A percentile compares a stretch with the other conserved stretches of the same genome.
Evolutionary conservation across 1,140 invertebrate genomes (phyloP).

Genomic region (Propsilocerus akamusi): DNA sequence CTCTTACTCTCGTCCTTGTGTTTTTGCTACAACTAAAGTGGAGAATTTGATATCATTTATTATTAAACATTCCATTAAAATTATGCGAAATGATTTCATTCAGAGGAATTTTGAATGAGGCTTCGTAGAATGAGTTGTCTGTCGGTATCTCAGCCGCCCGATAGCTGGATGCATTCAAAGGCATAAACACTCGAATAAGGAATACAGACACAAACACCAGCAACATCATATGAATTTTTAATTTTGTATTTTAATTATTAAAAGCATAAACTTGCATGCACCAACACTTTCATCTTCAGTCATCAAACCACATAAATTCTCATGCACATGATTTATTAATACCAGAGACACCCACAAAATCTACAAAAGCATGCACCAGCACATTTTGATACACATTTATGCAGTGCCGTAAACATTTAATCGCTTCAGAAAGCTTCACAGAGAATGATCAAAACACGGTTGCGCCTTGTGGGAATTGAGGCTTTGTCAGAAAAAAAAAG

Average conservation of each 20-base stretch:
- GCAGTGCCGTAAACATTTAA: background rate
- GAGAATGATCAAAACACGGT: too few relatives aligned
- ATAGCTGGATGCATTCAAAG: too few relatives aligned
- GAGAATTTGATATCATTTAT: background rate
- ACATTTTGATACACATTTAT: background rate
- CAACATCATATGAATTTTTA: constrained; percentile 3
- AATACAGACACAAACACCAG: too few relatives aligned
- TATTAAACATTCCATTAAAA: constrained; percentile 4
- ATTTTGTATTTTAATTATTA: constrained; percentile 1
- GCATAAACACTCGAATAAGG: too few relatives aligned
- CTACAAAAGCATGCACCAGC: background rate
- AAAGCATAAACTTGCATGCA: background rate
- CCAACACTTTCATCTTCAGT: constrained; percentile 3
- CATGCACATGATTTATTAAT: constrained; percentile 2
- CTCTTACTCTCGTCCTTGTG: too few relatives aligned
- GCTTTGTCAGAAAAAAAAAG: too few relatives aligned
- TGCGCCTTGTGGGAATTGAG: too few relatives aligned
- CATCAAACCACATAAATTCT: background rate
- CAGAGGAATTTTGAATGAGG: too few relatives aligned
- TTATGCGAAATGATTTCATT: constrained; percentile 2
- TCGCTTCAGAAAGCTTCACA: too few relatives aligned
- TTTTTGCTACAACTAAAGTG: too few relatives aligned
- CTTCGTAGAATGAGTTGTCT: too few relatives aligned
- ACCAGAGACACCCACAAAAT: constrained; percentile 1
- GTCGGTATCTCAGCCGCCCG: too few relatives aligned